Base-by-base conservation (phyloP, 2,888 invertebrate species). In the Polyommatus icarus region DNA sequence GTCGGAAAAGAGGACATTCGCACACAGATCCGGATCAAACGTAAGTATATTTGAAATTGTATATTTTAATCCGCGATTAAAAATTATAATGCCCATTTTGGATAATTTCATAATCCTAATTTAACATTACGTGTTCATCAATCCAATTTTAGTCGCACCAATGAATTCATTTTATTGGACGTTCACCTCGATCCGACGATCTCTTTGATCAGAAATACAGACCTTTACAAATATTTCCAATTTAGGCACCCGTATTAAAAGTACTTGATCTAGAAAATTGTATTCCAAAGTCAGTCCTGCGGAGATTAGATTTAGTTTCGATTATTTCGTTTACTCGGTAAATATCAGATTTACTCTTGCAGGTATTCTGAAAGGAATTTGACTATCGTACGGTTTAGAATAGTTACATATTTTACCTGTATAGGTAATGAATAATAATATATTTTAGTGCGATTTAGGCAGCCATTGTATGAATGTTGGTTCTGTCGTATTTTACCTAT, bases 1-100 rank as follows among this genome's bases (percentile, higher is more conserved):
- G 94, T 79, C 92, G 88, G 83, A 94, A 92, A 83, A 91, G 91
- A 79, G 87, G 84, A 24, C 85, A 88, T 12, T 90, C 92, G 0
- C 83, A 86, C 54, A 83, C 87, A 5, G 90, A 92, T 82, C 86
- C 89, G 3, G 93, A 93, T 76, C 90, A 90, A 76, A 92, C 86
- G 93, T 93, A 80, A 84, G 83, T 76, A 20, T 36, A n/a, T 36
- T 36, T 71, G 10, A 46, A 46, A 46, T 46, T 46, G 46, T 46
- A 20, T 24, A 71, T 29, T 71, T 15, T 24, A 24, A 24, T 61
- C 61, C 54, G 15, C 54, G 54, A 54, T 18, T 18, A 54, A 54
- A 50, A 54, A 18, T 18, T 15, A 15, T 50, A 18, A 54, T 54
- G 6, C 2, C 1, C 2, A 1, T 36, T 18, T 71, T 54, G 20